Evolutionary conservation across 2,888 invertebrate genomes (phyloP), one percentile per base, ranked within the genome.

Genomic region (Apoda limacodes): DNA sequence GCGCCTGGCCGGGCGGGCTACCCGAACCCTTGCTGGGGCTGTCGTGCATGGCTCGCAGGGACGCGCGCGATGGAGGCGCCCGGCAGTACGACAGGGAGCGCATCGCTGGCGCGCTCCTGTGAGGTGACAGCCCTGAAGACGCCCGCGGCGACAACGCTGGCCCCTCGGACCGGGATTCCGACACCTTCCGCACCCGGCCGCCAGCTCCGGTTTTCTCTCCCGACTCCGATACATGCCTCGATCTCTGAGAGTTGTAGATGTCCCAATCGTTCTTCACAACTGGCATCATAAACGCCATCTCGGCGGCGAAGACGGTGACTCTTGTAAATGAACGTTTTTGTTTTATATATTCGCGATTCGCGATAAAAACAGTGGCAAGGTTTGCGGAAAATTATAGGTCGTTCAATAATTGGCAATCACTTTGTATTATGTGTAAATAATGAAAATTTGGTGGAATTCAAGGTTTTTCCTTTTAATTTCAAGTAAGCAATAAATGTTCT

Each of bases 271-370:
- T 94, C 83, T 93, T 93, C 80, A 94, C 87, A 45, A 94, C 93
- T 35, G 93, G 94, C 92, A 94, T 93, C 93, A 93, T 93, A 82
- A 94, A 94, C 83, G 94, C 94, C 94, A 94, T 94, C 72, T 70
- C 74, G 69, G 56, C 70, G 74, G 50, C 52, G 59, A 52, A 44
- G 48, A 61, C 66, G 67, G 69, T 61, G 53, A 46, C 60, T 71
- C 75, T 61, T 71, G 52, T 44, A 55, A 52, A 52, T 67, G 59
- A 67, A 71, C 76, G 78, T 78, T 67, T 76, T 78, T 65, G 65
- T 50, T n/a, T n/a, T n/a, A n/a, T n/a, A n/a, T n/a, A n/a, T n/a
- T n/a, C n/a, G n/a, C n/a, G n/a, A n/a, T n/a, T n/a, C n/a, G 44
- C 48, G 40, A 50, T 45, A 50, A 54, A 57, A 52, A 47, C 39